phyloP scores from a whole-genome alignment of 2,888 invertebrate species.

The Quadroppia sp. region DNA sequence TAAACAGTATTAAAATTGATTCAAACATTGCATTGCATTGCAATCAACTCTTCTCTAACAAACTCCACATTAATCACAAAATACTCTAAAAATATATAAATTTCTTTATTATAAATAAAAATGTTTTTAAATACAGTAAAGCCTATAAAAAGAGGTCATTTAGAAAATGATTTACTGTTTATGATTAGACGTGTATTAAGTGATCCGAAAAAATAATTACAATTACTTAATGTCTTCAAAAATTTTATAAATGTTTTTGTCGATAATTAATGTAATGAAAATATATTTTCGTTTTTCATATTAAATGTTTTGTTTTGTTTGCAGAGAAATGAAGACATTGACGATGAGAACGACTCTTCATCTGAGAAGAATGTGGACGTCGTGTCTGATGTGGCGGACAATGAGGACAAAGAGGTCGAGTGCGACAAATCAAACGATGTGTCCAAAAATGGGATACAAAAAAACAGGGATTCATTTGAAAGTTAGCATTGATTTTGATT shows the following conservation, averaged over 20 bases:
- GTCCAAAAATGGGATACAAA: neutral
- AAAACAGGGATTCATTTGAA: conserved; percentile 28
- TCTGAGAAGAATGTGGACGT: conserved; percentile 33
- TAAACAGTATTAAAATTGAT: conserved; percentile 23
- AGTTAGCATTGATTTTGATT: conserved; percentile 13
- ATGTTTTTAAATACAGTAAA: conserved; percentile 5
- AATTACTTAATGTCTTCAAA: conserved; percentile 19
- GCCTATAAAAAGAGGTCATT: conserved; percentile 25
- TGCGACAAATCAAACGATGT: conserved; percentile 19
- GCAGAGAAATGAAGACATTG: conserved; percentile 14
- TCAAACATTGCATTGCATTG: neutral
- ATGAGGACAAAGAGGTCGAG: conserved; percentile 30
- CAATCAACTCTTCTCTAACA: conserved; percentile 22
- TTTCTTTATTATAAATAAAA: conserved; percentile 20
- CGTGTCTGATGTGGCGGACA: conserved; percentile 28
- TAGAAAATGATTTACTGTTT: conserved; percentile 21
- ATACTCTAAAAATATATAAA: neutral
- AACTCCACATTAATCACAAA: conserved; percentile 30
- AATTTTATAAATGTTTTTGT: neutral
- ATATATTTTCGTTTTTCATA: neutral
- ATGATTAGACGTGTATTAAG: neutral
- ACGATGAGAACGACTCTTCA: conserved; percentile 29
- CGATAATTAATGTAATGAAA: neutral
- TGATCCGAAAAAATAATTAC: conserved; percentile 3
- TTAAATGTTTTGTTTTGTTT: neutral